Percentiles rank a stretch among this genome's conserved stretches.
Evolutionary conservation across 2,797 vertebrate species (phyloP).

Genomic region (Harpagifer antarcticus): DNA sequence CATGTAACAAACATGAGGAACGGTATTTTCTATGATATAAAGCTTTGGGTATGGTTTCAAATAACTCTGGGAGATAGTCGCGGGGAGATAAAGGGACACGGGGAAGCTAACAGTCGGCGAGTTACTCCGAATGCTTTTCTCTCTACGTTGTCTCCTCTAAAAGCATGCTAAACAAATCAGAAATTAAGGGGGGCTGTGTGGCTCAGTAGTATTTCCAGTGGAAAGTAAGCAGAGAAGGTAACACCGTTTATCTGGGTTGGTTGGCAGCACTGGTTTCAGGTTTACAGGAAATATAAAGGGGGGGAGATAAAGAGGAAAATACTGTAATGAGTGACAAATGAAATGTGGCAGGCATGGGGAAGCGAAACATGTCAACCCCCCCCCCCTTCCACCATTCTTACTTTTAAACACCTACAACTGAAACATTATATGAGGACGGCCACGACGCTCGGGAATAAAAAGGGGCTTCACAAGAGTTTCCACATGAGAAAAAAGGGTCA

Average conservation of each 20-base stretch:
- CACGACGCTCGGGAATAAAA: conserved; percentile 84
- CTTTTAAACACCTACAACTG: conserved; percentile 29
- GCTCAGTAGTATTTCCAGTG: conserved; percentile 67
- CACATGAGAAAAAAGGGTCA: conserved; percentile 55
- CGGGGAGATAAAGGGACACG: conserved; percentile 41
- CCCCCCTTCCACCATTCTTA: not conserved
- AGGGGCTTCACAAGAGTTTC: conserved; percentile 28
- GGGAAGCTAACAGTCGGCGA: conserved; percentile 29
- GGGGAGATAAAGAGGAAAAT: conserved; percentile 1
- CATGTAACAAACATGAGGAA: conserved; percentile 99
- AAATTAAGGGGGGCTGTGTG: conserved; percentile 51
- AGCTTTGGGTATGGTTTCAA: conserved; percentile 89
- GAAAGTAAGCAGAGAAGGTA: conserved; percentile 43
- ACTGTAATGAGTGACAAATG: conserved; percentile 18
- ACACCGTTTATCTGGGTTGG: conserved; percentile 39
- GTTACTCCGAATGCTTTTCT: conserved; percentile 31
- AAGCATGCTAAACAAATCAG: conserved; percentile 72
- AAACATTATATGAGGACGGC: conserved; percentile 85
- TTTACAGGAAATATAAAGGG: conserved; percentile 33
- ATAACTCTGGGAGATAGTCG: conserved; percentile 60
- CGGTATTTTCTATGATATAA: conserved; percentile 94
- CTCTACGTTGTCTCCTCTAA: conserved; percentile 44
- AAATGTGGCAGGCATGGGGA: conserved; percentile 10
- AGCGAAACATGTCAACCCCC: not conserved
- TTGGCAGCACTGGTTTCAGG: conserved; percentile 64